Evolutionary conservation across 2,113 vertebrate genomes (phyloP), one percentile per base, ranked within the genome.

Genomic region (Elgaria multicarinata): DNA sequence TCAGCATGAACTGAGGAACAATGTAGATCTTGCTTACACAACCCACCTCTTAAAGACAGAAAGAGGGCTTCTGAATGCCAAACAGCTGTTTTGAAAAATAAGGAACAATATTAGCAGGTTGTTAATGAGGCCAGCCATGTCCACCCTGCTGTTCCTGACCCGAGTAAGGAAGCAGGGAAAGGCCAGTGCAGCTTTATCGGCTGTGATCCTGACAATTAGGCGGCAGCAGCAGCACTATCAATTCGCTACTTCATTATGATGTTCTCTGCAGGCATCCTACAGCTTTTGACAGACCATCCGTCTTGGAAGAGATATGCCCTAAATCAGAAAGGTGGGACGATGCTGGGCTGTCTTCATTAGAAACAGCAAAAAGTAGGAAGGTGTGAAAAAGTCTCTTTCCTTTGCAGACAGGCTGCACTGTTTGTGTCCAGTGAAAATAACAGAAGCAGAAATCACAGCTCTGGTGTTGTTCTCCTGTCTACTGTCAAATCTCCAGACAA

Each of bases 1-100:
- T 39, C 24, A 72, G 83, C 93, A 91, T n/a, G 75, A 92, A 93
- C 69, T 76, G 82, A 95, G 86, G 6, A 86, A 89, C 46, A 84
- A 13, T 3, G 26, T 39, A 72, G 33, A 26, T 81, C 67, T n/a
- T 87, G 84, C 71, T 74, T 33, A 64, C 2, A 46, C 62, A 87
- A 95, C 98, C 91, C 95, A 99, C 99, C 98, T 98, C 96, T 98
- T 97, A 66, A 97, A 97, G 91, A 97, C 93, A 67, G 97, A 91
- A 50, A 98, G 96, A 8, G 97, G 94, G 90, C 93, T 96, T 90
- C 96, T 97, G 94, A 96, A 95, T 71, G 95, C 97, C 96, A 93
- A 83, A 90, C 98, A 96, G 95, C 96, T 94, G 96, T 97, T 97
- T 64, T 96, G 97, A 92, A 96, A 94, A 92, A 97, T 83, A 50